Evolutionary conservation across 2,113 vertebrate species (phyloP).

Genomic region (Onychostoma macrolepis): DNA sequence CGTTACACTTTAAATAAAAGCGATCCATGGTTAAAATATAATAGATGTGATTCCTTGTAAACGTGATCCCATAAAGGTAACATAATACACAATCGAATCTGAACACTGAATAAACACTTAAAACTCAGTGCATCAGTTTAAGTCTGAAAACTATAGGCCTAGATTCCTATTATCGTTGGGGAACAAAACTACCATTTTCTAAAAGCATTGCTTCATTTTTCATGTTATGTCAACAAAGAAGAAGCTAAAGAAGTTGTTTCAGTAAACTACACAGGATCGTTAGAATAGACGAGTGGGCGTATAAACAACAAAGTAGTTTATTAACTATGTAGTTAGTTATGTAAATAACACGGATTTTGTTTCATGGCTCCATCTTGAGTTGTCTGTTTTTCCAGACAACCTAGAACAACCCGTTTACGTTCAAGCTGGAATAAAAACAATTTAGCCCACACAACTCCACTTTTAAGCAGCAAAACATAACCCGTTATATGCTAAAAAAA

Average conservation of each 20-base stretch:
- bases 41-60: neutral
- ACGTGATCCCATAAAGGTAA: neutral
- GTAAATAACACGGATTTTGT: neutral
- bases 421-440: neutral
- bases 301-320: neutral
- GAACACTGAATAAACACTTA: neutral
- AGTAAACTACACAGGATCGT: neutral
- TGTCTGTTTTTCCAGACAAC: constrained; percentile 7
- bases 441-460: neutral
- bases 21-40: neutral
- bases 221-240: neutral
- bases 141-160: neutral
- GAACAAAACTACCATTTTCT: neutral
- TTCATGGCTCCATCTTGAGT: neutral
- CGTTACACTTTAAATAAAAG: neutral
- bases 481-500: neutral
- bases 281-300: neutral
- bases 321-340: neutral
- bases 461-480: neutral
- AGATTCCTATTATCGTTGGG: neutral
- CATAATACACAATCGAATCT: neutral
- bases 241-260: neutral
- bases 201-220: neutral
- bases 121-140: neutral
- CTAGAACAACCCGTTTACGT: constrained; percentile 14